Evolutionary conservation across 2,797 vertebrate genomes (phyloP).

Genomic region (Oreonectes daqikongensis): DNA sequence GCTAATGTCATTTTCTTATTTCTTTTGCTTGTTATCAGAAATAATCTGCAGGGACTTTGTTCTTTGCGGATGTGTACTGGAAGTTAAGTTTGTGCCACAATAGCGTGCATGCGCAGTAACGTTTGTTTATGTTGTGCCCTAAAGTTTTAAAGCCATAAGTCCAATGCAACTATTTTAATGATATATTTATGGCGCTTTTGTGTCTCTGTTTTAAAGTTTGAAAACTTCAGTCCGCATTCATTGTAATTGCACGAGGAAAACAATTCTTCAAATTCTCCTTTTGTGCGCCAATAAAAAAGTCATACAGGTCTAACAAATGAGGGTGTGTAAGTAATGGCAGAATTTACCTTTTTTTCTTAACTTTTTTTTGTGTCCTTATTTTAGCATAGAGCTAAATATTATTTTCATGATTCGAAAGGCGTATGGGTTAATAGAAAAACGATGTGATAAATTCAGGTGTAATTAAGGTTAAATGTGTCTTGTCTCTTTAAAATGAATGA

Average conservation of each 20-base stretch:
- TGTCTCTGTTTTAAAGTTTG: not conserved
- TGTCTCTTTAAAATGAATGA: slow-evolving; percentile 36
- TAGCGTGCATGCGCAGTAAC: no score
- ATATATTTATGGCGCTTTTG: not conserved
- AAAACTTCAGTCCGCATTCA: not conserved
- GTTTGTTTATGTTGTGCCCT: no score
- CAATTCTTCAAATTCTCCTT: not conserved
- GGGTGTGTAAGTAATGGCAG: no score
- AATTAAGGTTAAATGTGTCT: slow-evolving; percentile 21
- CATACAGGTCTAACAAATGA: not conserved
- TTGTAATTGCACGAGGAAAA: not conserved
- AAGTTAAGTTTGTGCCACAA: no score
- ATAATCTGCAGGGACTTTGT: no score
- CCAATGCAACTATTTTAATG: not conserved
- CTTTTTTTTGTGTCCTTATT: not conserved
- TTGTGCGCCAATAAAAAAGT: not conserved
- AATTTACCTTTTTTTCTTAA: not conserved
- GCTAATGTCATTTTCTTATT: no score
- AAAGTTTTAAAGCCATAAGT: no score
- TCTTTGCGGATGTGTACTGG: no score
- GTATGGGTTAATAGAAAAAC: slow-evolving; percentile 8
- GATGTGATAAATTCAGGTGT: not conserved
- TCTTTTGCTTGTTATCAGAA: no score
- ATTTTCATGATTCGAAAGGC: not conserved
- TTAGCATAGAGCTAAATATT: not conserved